Evolutionary conservation across 1,140 invertebrate genomes (phyloP).

Genomic region (Hermatobates lingyangjiaoensis): DNA sequence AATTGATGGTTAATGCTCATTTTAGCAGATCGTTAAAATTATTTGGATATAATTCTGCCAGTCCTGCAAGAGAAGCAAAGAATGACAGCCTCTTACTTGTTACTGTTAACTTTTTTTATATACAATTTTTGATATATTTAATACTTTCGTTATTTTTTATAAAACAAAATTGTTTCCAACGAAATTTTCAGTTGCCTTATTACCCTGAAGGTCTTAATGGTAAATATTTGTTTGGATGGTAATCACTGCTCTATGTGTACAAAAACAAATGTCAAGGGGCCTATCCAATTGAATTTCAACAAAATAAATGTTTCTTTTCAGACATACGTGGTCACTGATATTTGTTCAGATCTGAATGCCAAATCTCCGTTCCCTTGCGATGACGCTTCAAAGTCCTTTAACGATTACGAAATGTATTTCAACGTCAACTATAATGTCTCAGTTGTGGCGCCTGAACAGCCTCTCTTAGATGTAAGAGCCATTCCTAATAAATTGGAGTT

Average conservation of each 20-base stretch:
- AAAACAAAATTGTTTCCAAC: too few species aligned
- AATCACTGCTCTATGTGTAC: too few species aligned
- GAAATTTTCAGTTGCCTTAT: too few species aligned
- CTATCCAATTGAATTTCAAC: not conserved
- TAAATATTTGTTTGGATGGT: not conserved
- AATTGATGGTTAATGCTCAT: too few species aligned
- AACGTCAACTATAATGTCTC: slow-evolving; percentile 46
- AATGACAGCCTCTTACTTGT: too few species aligned
- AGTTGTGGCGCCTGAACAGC: slow-evolving; percentile 52
- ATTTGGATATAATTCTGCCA: too few species aligned
- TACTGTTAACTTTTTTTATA: too few species aligned
- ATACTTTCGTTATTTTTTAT: too few species aligned
- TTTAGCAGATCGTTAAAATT: too few species aligned
- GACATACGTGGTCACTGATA: slow-evolving; percentile 65
- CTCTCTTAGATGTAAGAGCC: slow-evolving; percentile 75
- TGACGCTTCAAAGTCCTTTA: slow-evolving; percentile 30
- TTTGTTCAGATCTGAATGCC: slow-evolving; percentile 61
- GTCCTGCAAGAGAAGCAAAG: too few species aligned
- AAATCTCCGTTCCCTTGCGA: slow-evolving; percentile 59
- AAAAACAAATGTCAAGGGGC: not conserved
- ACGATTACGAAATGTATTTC: slow-evolving; percentile 67
- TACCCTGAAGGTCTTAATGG: too few species aligned
- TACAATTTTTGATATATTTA: too few species aligned
- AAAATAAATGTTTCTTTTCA: slow-evolving; percentile 18
- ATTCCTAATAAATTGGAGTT: slow-evolving; percentile 59